A percentile compares a stretch with the other conserved stretches of the same genome.
Evolutionary conservation across 1,140 invertebrate species (phyloP).

Genomic region (Chionoecetes opilio): DNA sequence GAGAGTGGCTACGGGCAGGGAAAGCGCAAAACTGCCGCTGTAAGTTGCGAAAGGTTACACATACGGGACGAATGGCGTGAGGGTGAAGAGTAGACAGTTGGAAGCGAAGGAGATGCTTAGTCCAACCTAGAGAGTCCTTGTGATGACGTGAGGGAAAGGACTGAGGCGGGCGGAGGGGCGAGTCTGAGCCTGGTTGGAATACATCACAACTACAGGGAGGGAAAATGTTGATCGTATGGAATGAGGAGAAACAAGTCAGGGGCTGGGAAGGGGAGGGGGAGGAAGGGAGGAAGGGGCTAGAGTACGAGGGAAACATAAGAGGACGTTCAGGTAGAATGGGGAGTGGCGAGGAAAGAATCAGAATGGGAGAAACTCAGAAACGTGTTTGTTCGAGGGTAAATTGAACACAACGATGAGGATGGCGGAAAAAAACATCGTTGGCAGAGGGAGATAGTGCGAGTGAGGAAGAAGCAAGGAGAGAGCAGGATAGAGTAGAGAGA

Average conservation of each 20-base stretch:
- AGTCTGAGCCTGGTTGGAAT: neutral
- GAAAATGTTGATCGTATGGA: conserved; percentile 24
- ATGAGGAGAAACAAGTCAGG: neutral
- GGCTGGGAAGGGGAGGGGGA: neutral
- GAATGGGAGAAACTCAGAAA: conserved; percentile 42
- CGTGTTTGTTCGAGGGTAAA: conserved; percentile 57
- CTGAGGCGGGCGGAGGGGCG: neutral
- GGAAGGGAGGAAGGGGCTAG: neutral
- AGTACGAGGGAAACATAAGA: neutral
- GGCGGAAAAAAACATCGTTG: conserved; percentile 3
- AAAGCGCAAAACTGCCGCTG: neutral
- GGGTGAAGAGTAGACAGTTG: neutral
- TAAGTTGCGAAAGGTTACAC: neutral
- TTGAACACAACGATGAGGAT: conserved; percentile 17
- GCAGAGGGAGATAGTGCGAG: neutral
- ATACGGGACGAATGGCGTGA: neutral
- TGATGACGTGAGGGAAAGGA: neutral
- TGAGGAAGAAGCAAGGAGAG: neutral
- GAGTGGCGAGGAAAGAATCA: neutral
- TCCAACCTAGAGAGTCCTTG: neutral
- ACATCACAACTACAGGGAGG: neutral
- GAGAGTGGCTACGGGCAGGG: neutral
- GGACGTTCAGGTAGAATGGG: conserved; percentile 20
- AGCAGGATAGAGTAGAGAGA: neutral
- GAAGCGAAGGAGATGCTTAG: neutral